Evolutionary conservation across 2,113 vertebrate species (phyloP).

Genomic region (Fulica atra): DNA sequence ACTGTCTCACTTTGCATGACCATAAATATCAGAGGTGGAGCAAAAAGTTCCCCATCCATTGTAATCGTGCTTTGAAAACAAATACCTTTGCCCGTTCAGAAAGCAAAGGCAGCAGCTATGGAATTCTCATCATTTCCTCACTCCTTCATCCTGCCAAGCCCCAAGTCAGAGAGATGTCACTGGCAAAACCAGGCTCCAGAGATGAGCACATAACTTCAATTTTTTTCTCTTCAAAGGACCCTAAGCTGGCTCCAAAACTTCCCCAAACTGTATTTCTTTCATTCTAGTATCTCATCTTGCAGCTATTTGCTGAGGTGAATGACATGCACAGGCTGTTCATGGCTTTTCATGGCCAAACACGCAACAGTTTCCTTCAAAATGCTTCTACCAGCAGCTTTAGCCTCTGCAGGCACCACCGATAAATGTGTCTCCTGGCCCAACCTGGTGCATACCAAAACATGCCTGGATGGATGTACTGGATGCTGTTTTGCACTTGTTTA

Average conservation of each 20-base stretch:
- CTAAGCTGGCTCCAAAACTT: slow-evolving; percentile 19
- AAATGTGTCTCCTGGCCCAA: background rate
- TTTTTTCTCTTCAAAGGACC: slow-evolving; percentile 45
- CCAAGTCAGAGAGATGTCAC: slow-evolving; percentile 55
- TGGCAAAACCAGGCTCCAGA: slow-evolving; percentile 21
- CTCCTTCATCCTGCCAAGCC: slow-evolving; percentile 71
- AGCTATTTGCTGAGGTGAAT: slow-evolving; percentile 64
- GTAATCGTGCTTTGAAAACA: slow-evolving; percentile 61
- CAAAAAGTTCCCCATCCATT: slow-evolving; percentile 50
- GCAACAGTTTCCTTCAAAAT: slow-evolving; percentile 42
- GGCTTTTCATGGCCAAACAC: background rate
- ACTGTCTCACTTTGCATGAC: slow-evolving; percentile 59
- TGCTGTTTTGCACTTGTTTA: slow-evolving; percentile 12
- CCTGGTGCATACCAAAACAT: background rate
- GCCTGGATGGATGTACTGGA: background rate
- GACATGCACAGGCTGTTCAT: slow-evolving; percentile 49
- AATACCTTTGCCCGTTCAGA: slow-evolving; percentile 36
- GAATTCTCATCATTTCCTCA: slow-evolving; percentile 77
- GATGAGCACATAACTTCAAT: slow-evolving; percentile 40
- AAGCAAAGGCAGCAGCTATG: slow-evolving; percentile 48
- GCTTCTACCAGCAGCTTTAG: slow-evolving; percentile 7
- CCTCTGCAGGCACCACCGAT: slow-evolving; percentile 11
- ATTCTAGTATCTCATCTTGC: slow-evolving; percentile 45
- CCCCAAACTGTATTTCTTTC: slow-evolving; percentile 56
- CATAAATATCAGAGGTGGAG: slow-evolving; percentile 70